Conservation (phyloP, 2,113 vertebrate genomes). For the Pionites leucogaster region DNA sequence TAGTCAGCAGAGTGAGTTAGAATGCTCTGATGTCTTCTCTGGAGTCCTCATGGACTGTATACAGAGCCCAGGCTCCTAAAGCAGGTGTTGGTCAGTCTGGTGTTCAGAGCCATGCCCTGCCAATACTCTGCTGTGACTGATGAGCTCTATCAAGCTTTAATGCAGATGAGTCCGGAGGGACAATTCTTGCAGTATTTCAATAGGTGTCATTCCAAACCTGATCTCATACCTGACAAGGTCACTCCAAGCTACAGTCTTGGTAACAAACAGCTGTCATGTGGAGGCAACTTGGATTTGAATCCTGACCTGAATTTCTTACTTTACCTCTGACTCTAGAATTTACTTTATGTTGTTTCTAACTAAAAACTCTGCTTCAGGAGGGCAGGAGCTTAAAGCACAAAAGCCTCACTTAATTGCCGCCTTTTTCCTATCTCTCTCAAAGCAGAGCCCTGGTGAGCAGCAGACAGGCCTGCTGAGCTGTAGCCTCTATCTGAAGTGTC, state of each 20-base stretch:
- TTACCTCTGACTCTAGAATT: neutral
- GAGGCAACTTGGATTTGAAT: neutral
- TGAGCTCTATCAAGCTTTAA: neutral
- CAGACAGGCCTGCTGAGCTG: slow-evolving; percentile 18
- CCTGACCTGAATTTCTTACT: neutral
- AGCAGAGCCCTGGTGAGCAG: slow-evolving; percentile 10
- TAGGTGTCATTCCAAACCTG: neutral
- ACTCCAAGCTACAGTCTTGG: neutral
- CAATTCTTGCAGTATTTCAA: neutral
- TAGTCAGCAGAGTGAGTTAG: neutral
- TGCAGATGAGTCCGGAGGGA: neutral
- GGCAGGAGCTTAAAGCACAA: slow-evolving; percentile 27
- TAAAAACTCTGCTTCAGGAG: slow-evolving; percentile 30
- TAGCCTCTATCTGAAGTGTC: slow-evolving; percentile 27
- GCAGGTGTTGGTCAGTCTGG: neutral
- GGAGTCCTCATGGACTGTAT: neutral
- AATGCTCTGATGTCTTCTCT: neutral
- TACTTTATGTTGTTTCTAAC: neutral
- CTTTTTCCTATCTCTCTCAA: slow-evolving; percentile 1
- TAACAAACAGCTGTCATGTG: neutral
- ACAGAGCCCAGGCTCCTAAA: neutral
- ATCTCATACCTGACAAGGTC: neutral
- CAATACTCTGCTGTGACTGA: rapidly evolving
- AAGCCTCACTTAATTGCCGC: slow-evolving; percentile 3
- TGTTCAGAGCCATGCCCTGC: rapidly evolving